A percentile compares a stretch with the other conserved stretches of the same genome.
Evolutionary conservation across 2,113 vertebrate genomes (phyloP).

Genomic region (Menidia beryllina): DNA sequence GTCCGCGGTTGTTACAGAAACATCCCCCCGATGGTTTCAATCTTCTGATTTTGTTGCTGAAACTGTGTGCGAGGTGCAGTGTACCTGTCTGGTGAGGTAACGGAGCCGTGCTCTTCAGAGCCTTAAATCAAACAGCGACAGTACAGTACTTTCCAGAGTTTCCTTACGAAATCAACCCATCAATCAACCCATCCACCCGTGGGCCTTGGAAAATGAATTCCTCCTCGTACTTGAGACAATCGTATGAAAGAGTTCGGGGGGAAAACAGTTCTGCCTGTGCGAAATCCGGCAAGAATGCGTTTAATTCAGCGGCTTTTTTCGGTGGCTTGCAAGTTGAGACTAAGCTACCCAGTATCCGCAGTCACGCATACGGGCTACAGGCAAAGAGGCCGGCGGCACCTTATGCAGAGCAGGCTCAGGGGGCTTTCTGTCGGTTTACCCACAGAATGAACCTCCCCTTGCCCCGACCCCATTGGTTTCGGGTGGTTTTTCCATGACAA

Average conservation of each 20-base stretch:
- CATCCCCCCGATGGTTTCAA: constrained; percentile 17
- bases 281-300: constrained; percentile 39
- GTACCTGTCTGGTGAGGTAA: constrained; percentile 29
- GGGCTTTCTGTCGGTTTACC: not conserved
- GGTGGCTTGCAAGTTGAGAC: constrained; percentile 33
- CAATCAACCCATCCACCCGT: constrained; percentile 23
- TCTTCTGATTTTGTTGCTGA: constrained; percentile 6
- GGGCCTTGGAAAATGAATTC: constrained; percentile 4
- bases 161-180: constrained; percentile 37
- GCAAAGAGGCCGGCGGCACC: constrained; percentile 1
- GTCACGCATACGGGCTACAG: constrained; percentile 4
- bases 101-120: not conserved
- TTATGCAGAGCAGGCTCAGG: constrained; percentile 1
- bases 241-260: constrained; percentile 24
- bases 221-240: constrained; percentile 8
- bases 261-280: constrained; percentile 26
- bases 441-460: not conserved
- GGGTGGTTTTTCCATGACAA: too few relatives aligned
- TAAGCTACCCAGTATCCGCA: constrained; percentile 20
- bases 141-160: constrained; percentile 1
- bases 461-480: too few relatives aligned
- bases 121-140: constrained; percentile 34
- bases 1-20: constrained; percentile 8
- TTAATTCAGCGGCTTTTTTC: constrained; percentile 4
- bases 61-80: constrained; percentile 12